Percentiles rank a stretch among this genome's conserved stretches.
phyloP scores from a whole-genome alignment of 1,140 invertebrate species.

The Mactra quadrangularis region DNA sequence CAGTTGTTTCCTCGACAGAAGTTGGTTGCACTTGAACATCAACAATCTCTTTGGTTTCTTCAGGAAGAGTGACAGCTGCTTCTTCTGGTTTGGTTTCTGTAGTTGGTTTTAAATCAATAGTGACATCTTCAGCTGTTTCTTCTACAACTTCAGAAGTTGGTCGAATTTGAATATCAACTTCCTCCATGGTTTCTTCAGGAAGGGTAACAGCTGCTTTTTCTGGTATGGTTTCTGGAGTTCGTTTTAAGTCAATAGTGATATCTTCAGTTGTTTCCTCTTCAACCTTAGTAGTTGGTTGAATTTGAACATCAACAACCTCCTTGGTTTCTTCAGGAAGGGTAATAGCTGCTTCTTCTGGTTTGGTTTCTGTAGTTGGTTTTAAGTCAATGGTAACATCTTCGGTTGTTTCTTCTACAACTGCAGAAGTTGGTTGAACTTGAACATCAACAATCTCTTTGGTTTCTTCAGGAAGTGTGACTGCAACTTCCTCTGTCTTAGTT shows the following conservation, averaged over 20 bases:
- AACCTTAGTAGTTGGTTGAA: background rate
- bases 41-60: background rate
- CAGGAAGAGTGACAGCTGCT: background rate
- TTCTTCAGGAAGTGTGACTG: background rate
- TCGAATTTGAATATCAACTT: conserved; percentile 12
- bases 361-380: conserved; percentile 6
- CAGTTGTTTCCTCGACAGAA: no score
- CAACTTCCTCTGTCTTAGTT: conserved; percentile 6
- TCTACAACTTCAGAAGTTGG: conserved; percentile 1
- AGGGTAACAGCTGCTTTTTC: background rate
- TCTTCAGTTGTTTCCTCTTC: conserved; percentile 5
- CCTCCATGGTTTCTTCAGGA: background rate
- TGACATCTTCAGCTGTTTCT: background rate
- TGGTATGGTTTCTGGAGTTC: background rate
- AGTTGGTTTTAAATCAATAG: conserved; percentile 11
- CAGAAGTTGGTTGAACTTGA: background rate
- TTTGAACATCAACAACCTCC: no score
- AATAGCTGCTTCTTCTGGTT: no score
- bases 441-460: background rate
- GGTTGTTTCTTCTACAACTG: conserved; percentile 6
- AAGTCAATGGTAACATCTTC: background rate
- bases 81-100: background rate
- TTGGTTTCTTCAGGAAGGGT: no score
- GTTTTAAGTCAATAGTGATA: background rate
- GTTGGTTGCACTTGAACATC: background rate